Evolutionary conservation across 2,888 invertebrate genomes (phyloP), one percentile per base, ranked within the genome.

Genomic region (Himalopsyche kuldschensis): DNA sequence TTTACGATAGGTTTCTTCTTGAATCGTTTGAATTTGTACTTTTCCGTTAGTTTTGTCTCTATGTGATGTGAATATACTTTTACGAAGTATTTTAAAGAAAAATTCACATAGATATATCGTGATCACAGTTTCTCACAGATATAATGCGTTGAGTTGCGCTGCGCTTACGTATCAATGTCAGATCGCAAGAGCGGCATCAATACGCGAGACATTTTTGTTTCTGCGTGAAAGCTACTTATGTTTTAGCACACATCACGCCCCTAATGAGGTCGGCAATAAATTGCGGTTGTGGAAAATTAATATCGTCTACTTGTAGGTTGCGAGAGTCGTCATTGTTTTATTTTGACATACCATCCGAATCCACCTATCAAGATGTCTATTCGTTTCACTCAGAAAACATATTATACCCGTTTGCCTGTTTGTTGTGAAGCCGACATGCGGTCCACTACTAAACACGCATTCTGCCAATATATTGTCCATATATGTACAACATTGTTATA

Each of bases 271-370:
- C 79, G 84, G 15, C 41, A 63, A 20, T 55, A 20, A 55, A 32
- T 80, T 78, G 78, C 48, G 79, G 81, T 78, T 78, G 83, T 55
- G 83, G 69, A 79, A 83, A 46, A 80, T 80, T 75, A 77, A 80
- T 27, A 77, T 47, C 63, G 27, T 77, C 80, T 20, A 27, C 41
- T 79, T 41, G 47, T 69, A 20, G 55, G 55, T 75, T 75, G 32
- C n/a, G 27, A 48, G 79, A 24, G 79, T n/a, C 20, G 80, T 4
- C 80, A 80, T 79, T 32, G 31, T 31, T 75, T 79, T 24, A 24
- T 20, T 41, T 24, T 55, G 79, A 8, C 55, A 46, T 27, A 31
- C 30, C 55, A 27, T 79, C 79, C 24, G 27, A 79, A 31, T 48
- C 48, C 79, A n/a, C 27, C 79, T 27, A 30, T 48, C 17, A 55